Evolutionary conservation across 2,888 invertebrate species (phyloP).

Genomic region (Cepaea hortensis): DNA sequence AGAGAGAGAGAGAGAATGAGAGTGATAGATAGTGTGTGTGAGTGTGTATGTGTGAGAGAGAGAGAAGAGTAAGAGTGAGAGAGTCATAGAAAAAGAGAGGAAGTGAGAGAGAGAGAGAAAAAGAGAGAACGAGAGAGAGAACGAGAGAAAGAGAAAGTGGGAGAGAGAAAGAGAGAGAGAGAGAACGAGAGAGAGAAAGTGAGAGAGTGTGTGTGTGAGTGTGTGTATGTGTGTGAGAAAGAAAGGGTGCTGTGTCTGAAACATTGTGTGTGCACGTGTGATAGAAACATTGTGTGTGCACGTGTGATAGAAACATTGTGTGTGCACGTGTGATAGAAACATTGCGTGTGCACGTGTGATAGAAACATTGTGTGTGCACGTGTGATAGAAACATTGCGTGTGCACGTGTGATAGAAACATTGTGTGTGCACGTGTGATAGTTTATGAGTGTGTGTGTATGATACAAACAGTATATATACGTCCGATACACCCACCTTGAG

Average conservation of each 20-base stretch:
- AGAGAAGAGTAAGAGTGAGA: not conserved
- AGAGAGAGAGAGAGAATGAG: not conserved
- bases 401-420: too few relatives aligned
- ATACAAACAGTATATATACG: too few relatives aligned
- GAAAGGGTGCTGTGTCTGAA: not conserved
- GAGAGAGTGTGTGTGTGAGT: not conserved
- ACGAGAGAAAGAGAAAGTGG: not conserved
- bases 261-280: not conserved
- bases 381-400: not conserved
- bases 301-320: too few relatives aligned
- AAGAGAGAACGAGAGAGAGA: not conserved
- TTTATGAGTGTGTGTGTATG: not conserved
- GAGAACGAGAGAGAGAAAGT: not conserved
- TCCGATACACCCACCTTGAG: too few relatives aligned
- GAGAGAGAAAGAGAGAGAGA: not conserved
- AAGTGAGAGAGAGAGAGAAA: not conserved
- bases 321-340: too few relatives aligned
- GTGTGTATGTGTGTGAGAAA: not conserved
- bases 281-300: not conserved
- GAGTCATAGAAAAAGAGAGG: not conserved
- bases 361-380: not conserved
- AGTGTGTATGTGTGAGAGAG: not conserved
- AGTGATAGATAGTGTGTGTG: not conserved
- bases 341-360: not conserved
- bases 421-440: not conserved